Conservation (phyloP, 2,888 invertebrate species). For the Lysandra bellargus region DNA sequence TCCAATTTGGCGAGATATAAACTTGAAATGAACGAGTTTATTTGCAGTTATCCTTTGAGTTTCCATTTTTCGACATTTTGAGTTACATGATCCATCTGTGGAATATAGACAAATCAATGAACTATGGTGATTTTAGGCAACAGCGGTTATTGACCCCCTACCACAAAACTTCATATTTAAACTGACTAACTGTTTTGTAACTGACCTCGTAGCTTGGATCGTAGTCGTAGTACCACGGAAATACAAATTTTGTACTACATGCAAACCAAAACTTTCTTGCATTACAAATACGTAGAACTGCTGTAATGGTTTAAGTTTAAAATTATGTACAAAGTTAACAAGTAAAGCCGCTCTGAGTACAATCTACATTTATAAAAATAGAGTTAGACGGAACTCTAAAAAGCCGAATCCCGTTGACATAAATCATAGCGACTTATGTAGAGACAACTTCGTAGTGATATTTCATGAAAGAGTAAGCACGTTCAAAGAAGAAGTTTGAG, state of each 20-base stretch:
- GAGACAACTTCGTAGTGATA: background rate
- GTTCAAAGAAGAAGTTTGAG: background rate
- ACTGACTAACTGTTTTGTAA: background rate
- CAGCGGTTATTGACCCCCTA: background rate
- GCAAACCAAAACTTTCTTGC: background rate
- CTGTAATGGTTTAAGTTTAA: conserved; percentile 11
- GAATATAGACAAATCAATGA: background rate
- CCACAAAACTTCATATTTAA: background rate
- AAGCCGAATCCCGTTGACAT: background rate
- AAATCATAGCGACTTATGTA: background rate
- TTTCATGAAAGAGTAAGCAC: background rate
- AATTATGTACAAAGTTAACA: conserved; percentile 20
- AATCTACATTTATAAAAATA: conserved; percentile 17
- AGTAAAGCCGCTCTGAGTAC: background rate
- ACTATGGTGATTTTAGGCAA: background rate
- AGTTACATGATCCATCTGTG: background rate
- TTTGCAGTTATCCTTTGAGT: background rate
- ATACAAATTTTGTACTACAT: background rate
- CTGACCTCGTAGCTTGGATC: background rate
- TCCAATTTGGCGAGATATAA: background rate
- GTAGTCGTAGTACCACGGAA: background rate
- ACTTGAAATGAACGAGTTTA: background rate
- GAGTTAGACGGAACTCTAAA: background rate
- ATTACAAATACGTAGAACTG: conserved; percentile 1
- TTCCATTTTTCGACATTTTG: background rate